Evolutionary conservation across 2,797 vertebrate species (phyloP), one percentile per base, ranked within the genome.

Genomic region (Scyliorhinus canicula): DNA sequence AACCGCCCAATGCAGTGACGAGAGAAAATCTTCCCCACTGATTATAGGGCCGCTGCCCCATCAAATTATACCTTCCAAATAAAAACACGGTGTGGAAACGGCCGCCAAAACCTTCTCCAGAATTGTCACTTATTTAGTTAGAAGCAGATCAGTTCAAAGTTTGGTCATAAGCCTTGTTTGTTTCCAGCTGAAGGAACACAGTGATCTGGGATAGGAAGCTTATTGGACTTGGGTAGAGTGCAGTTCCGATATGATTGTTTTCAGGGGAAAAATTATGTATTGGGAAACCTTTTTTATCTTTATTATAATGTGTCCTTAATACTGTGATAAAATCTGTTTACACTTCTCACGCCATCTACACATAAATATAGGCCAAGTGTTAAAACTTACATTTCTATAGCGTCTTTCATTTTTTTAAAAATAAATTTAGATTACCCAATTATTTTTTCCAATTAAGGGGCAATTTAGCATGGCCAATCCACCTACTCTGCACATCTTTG

Each of bases 41-140:
- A 91, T 91, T 63, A 91, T n/a, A 44, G 65, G 60, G 2, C 19
- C 21, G 14, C 11, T 65, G 21, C 47, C 3, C 21, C n/a, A 65
- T 44, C 60, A 65, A 91, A 91, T 91, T 91, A 91, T 21, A 65
- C 57, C 88, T 65, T 65, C 60, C 88, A 91, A 65, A 63, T 65
- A 31, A 90, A 90, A 60, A 40, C 86, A 44, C 1, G 7, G 11
- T 24, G 21, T 63, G 4, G n/a, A 47, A 82, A 40, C 40, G 21
- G 19, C 79, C 79, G 9, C n/a, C 0, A 91, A 40, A 65, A 91
- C 88, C 1, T 91, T 65, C 88, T 91, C 88, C 44, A 65, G 60
- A 28, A 24, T 5, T 28, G 88, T 65, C 60, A 26, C 7, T 28
- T 65, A 65, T 91, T 65, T 91, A n/a, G n/a, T n/a, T n/a, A 65